These are phyloP conservation scores for Tenthredo notha DNA, from an alignment of 2,888 invertebrate species.

Conservation along the genomic window DNA sequence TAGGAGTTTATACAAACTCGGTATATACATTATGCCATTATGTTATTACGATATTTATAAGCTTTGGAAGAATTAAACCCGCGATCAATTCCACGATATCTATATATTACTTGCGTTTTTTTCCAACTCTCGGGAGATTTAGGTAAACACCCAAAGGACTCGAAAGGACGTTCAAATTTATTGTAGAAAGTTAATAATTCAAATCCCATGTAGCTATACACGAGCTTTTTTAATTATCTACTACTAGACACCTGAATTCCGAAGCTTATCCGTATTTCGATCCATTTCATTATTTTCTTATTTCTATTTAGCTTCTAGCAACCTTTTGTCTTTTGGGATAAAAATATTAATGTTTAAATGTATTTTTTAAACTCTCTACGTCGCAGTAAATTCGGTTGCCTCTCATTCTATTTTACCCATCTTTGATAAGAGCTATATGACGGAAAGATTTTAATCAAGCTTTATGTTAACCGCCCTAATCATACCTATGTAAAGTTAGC, in stretches of 20 bases:
- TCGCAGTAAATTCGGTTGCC: too few relatives aligned
- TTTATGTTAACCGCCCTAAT: too few relatives aligned
- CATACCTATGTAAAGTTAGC: too few relatives aligned
- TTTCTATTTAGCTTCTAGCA: too few relatives aligned
- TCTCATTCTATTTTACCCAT: too few relatives aligned
- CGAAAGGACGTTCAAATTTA: constrained; percentile 7
- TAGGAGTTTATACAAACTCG: neutral
- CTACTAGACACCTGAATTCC: neutral
- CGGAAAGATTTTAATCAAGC: too few relatives aligned
- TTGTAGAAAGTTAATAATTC: neutral
- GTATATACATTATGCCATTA: constrained; percentile 23
- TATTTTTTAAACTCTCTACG: too few relatives aligned
- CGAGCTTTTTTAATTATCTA: constrained; percentile 2
- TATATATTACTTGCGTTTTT: constrained; percentile 5
- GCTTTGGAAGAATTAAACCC: neutral
- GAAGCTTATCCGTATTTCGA: neutral
- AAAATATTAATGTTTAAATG: too few relatives aligned
- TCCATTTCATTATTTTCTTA: too few relatives aligned
- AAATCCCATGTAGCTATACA: neutral
- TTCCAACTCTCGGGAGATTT: constrained; percentile 32
- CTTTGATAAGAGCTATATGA: too few relatives aligned
- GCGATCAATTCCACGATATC: constrained; percentile 19
- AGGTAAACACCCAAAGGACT: neutral
- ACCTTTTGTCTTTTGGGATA: too few relatives aligned
- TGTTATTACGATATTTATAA: constrained; percentile 3